Evolutionary conservation across 2,797 vertebrate genomes (phyloP).

Genomic region (Amphiprion clarkii): DNA sequence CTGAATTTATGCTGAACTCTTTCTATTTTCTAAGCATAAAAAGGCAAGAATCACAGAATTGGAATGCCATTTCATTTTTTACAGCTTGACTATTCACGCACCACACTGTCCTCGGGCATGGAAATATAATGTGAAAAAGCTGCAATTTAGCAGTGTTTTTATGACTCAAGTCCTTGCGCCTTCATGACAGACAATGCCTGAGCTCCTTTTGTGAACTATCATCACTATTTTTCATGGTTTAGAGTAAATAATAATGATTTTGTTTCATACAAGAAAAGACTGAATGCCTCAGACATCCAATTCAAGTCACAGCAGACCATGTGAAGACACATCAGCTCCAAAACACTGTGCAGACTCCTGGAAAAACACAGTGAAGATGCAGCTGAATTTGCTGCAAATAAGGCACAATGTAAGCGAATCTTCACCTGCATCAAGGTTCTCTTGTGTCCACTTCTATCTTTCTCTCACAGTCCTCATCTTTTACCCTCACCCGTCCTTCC

Average conservation of each 20-base stretch:
- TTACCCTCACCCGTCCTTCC: constrained; percentile 9
- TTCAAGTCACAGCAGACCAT: not conserved
- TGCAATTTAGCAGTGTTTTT: constrained; percentile 11
- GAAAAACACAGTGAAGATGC: not conserved
- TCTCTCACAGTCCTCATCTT: constrained; percentile 1
- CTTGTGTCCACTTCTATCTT: not conserved
- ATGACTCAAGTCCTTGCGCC: not conserved
- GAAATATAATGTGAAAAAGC: constrained; percentile 37
- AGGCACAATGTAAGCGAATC: not conserved
- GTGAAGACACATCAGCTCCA: not conserved
- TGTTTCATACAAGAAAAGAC: not conserved
- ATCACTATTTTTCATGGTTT: not conserved
- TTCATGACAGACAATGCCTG: constrained; percentile 7
- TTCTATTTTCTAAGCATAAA: constrained; percentile 20
- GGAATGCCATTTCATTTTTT: constrained; percentile 27
- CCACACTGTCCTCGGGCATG: constrained; percentile 14
- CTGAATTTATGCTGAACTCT: constrained; percentile 7
- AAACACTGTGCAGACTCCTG: not conserved
- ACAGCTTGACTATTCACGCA: constrained; percentile 8
- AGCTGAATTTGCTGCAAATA: not conserved
- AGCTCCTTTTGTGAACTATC: not conserved
- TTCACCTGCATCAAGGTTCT: constrained; percentile 23
- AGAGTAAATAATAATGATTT: not conserved
- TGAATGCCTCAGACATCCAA: not conserved
- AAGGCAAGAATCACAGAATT: constrained; percentile 15